Base-by-base conservation (phyloP, 1,140 invertebrate genomes). In the Camponotus pennsylvanicus region DNA sequence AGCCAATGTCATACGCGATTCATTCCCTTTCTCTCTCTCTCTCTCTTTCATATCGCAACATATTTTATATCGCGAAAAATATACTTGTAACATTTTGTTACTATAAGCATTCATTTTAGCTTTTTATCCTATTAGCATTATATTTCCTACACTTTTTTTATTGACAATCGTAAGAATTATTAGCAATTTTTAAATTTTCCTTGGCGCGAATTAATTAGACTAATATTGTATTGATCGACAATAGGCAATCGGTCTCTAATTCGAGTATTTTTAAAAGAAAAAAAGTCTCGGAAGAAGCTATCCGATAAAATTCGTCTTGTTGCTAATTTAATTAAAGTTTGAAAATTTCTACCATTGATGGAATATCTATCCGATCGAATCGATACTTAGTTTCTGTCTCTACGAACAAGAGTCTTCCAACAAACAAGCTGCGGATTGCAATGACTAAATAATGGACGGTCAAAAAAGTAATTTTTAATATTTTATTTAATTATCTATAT, bases 291-390 rank as follows among this genome's bases (percentile, higher is more conserved):
- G 13, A 52, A 11, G 7, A 67, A 21, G 37, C 34, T n/a, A 18
- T 8, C 2, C 75, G 42, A 21, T 18, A n/a, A 64, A 77, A 63
- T 42, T 42, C 4, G 40, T 32, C 32, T 63, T 13, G n/a, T 27
- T 67, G 37, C 32, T 52, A 40, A 79, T 45, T 37, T 79, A 63
- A 79, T 79, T 67, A 67, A 32, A 40, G 37, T 21, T 45, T 3
- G 42, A 67, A 78, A 79, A 67, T 49, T 79, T 61, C 8, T 13
- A 13, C 42, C 75, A 37, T 27, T 15, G 57, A 45, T 27, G 9
- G 59, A 27, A 18, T 66, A 78, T 78, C 75, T 59, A 78, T 18
- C 59, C 59, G 59, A 42, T 15, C 21, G 27, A 64, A 18, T 66
- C 55, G 37, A 40, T 78, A 21, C 61, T 67, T 49, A 11, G 57